Evolutionary conservation across 2,113 vertebrate species (phyloP), one percentile per base, ranked within the genome.

Genomic region (Rissa tridactyla): DNA sequence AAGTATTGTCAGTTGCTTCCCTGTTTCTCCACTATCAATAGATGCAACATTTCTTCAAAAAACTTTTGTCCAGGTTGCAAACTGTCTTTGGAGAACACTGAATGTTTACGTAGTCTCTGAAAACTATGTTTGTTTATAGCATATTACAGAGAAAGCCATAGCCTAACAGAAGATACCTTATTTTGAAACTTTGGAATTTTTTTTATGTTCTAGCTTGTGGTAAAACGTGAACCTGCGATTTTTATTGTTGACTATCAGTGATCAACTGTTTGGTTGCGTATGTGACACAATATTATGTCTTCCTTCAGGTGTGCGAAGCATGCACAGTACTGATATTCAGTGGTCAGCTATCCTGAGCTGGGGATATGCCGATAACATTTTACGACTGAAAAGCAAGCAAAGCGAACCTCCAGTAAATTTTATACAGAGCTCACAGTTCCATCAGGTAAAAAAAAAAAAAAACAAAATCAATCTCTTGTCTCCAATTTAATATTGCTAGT

Each of bases 271-370:
- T 20, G 38, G 27, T 57, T 77, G 52, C 7, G 5, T 27, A 5
- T 11, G 4, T 90, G 70, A 83, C 20, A 40, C 36, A 30, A 4
- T 52, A 12, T 57, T 30, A 0, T 91, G 65, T 60, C 75, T 86
- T 42, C 52, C 34, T 64, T 30, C 73, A 99, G 99, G 99, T 47
- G 99, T 99, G 79, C 98, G 99, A 94, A 99, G 99, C 97, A 99
- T 99, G 99, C 99, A 99, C 98, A 99, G 98, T 38, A 99, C 99
- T 3, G 99, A 99, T 96, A 99, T 99, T 96, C 99, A 99, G 98
- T 99, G 99, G 99, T 99, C 99, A 4, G 99, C 99, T 23, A 99
- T 99, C 96, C 97, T 99, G 95, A 99, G 99, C 98, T 99, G 99
- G 99, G 99, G 99, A 7, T 99, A 99, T 32, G 98, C 98, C 0